Evolutionary conservation across 2,797 vertebrate genomes (phyloP), one percentile per base, ranked within the genome.

Genomic region (Petrocephalus schoutedeni): DNA sequence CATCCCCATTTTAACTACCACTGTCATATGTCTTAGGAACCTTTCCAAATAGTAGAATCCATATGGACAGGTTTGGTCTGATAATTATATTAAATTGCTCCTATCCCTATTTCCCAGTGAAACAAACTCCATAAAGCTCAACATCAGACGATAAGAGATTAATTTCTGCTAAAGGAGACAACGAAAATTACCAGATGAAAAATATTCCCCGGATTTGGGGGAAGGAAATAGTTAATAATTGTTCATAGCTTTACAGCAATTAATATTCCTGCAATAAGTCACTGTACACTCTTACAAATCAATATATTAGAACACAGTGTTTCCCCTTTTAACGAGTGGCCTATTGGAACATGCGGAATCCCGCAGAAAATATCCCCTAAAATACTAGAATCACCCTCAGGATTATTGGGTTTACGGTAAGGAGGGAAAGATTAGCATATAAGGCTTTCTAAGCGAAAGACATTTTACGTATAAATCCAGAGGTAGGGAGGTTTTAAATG

Each of bases 361-460:
- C 32, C 21, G 49, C 9, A 19, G 57, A 83, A 88, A 88, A 53
- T 41, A 51, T 59, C 9, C 23, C 49, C 59, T 19, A 67, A 87
- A 80, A 41, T 83, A 87, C 16, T 83, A 45, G 53, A 58, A 80
- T 21, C 28, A 36, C 71, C 36, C 57, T 49, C 74, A 82, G 87
- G 74, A 88, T 87, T 77, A 87, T 14, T 77, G 67, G 67, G 56
- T 88, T 88, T 59, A 61, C 9, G 28, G 67, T 74, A 74, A 87
- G 21, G 59, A 74, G 86, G 49, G 59, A 53, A 54, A 87, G 86
- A 87, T 87, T 87, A 87, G 86, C 23, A 61, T 71, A 41, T 28
- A 58, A 61, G 64, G 61, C 59, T 71, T 53, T 54, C 64, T 23
- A 21, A 71, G 32, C 51, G 21, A 49, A 49, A 71, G 67, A 19